These are phyloP conservation scores for Nasua narica DNA, from an alignment of 2,797 vertebrate species.

Conservation along the genomic window DNA sequence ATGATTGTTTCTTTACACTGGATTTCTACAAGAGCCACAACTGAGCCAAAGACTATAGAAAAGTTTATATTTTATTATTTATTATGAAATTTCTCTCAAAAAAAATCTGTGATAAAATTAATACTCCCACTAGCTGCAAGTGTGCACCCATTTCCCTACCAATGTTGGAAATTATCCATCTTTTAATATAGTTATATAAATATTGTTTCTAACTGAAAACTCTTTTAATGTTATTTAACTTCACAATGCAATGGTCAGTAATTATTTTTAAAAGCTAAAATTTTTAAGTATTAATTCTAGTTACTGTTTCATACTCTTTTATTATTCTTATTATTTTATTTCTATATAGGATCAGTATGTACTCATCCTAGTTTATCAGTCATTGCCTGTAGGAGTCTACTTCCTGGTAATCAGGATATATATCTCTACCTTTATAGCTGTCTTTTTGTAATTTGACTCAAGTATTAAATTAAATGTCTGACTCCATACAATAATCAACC, in stretches of 20 bases:
- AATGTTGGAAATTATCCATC: background rate
- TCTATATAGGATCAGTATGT: background rate
- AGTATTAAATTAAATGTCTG: background rate
- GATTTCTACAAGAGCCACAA: background rate
- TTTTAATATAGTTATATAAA: background rate
- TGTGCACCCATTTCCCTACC: background rate
- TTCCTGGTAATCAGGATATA: background rate
- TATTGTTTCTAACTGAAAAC: background rate
- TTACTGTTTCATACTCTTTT: background rate
- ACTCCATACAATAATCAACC: background rate
- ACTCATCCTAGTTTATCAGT: background rate
- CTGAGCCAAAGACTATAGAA: background rate
- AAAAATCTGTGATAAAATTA: background rate
- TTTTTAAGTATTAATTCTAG: background rate
- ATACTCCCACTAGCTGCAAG: background rate
- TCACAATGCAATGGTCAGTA: background rate
- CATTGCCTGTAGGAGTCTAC: background rate
- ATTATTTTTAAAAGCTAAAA: background rate
- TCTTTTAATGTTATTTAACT: background rate
- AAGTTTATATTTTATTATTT: constrained; percentile 5
- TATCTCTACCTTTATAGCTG: background rate
- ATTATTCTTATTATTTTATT: background rate
- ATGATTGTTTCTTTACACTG: background rate
- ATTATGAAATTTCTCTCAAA: background rate
- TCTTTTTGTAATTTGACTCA: background rate